Evolutionary conservation across 2,113 vertebrate species (phyloP), one percentile per base, ranked within the genome.

Genomic region (Neogale vison): DNA sequence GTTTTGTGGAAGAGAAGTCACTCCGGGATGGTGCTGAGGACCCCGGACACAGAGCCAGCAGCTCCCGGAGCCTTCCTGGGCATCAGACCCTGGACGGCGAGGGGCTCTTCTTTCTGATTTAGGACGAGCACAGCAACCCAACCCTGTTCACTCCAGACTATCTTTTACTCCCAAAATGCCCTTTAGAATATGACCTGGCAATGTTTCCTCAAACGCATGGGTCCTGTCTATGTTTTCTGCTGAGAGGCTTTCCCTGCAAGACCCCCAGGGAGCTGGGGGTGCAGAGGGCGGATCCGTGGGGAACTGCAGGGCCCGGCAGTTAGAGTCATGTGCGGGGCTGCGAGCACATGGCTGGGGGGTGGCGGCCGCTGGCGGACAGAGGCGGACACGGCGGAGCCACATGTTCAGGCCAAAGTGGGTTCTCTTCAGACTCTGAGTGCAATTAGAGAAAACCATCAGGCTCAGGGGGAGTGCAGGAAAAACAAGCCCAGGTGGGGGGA

Each of bases 261-360:
- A 72, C 23, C 14, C 29, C n/a, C n/a, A 4, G 26, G 50, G 61
- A 29, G n/a, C 63, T 42, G 63, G 13, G 21, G 52, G 20, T 1
- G 4, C 5, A 14, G 50, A 59, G 24, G 52, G 1, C 7, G 18
- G 85, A 50, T 13, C 0, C 0, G 3, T 14, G 8, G 4, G 15
- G 7, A 6, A 1, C n/a, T 11, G 9, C 72, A 24, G 7, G 0
- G 7, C 14, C 2, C 2, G 42, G 47, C 0, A 1, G 17, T 29
- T 4, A 2, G 57, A 15, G 13, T 10, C 18, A 0, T 1, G 4
- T 1, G 61, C 13, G 3, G 31, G 36, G 29, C 14, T 29, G 6
- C 14, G 59, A 1, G 36, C 1, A 0, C 0, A 1, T 2, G 7
- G 26, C 1, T 3, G 92, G 61, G 7, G 3, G 84, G 74, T n/a